Conservation (phyloP, 2,888 invertebrate species). For the Marronus borbonicus region DNA sequence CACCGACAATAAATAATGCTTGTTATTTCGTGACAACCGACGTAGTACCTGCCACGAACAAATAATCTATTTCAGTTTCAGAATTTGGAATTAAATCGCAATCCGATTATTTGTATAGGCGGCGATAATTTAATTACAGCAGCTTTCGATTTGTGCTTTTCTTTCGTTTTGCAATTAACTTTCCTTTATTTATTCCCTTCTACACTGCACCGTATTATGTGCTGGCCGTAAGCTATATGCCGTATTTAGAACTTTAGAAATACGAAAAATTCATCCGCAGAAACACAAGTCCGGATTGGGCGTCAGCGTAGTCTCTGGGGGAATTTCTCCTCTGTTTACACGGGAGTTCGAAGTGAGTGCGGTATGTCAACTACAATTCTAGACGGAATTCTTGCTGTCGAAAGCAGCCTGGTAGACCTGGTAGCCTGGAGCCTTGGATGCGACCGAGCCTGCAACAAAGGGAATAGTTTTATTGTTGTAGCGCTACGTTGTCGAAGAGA, state of each 20-base stretch:
- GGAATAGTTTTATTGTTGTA: constrained; percentile 25
- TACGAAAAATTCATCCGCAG: constrained; percentile 7
- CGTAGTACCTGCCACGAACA: too few relatives aligned
- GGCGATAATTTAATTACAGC: constrained; percentile 14
- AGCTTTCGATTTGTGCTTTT: constrained; percentile 11
- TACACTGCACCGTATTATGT: too few relatives aligned
- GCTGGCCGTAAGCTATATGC: too few relatives aligned
- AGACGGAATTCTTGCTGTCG: background rate
- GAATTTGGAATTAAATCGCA: constrained; percentile 11
- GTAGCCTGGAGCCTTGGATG: background rate
- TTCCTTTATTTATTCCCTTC: too few relatives aligned
- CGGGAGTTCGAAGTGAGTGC: background rate
- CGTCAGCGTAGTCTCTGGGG: background rate
- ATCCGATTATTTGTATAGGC: constrained; percentile 3
- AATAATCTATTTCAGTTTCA: background rate
- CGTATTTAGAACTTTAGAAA: background rate
- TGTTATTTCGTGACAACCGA: too few relatives aligned
- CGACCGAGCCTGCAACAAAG: constrained; percentile 11
- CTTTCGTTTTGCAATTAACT: background rate
- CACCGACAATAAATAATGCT: too few relatives aligned
- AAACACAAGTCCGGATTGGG: background rate
- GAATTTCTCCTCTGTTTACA: constrained; percentile 6
- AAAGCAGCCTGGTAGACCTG: background rate
- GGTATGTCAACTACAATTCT: constrained; percentile 1
- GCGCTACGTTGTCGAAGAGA: background rate